These are phyloP conservation scores for Teleopsis dalmanni DNA, from an alignment of 1,140 invertebrate species.

Conservation along the genomic window DNA sequence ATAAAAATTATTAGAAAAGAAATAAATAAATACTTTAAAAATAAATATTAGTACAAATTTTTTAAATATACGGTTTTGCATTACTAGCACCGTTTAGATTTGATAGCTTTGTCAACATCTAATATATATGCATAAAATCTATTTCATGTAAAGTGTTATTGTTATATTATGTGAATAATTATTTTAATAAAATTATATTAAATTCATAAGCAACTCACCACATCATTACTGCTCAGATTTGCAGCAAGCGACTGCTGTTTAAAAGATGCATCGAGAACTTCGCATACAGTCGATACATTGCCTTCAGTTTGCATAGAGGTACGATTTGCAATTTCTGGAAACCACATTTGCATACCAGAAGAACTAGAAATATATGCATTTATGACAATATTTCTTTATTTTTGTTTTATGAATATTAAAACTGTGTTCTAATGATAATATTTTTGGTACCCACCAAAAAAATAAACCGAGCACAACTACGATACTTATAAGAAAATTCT, in stretches of 20 bases:
- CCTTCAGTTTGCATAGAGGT: conserved; percentile 18
- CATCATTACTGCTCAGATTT: no score
- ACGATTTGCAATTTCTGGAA: conserved; percentile 44
- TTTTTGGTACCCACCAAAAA: no score
- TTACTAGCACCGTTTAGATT: no score
- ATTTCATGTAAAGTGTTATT: no score
- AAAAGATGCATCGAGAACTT: conserved; percentile 22
- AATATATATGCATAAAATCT: no score
- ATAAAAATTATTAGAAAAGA: no score
- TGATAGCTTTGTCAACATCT: no score
- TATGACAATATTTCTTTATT: conserved; percentile 6
- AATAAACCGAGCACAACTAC: conserved; percentile 37
- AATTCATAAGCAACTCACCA: not conserved
- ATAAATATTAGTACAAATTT: no score
- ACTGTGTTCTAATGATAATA: conserved; percentile 12
- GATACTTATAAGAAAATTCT: conserved; percentile 34
- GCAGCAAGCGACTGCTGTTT: conserved; percentile 3
- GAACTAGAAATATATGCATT: no score
- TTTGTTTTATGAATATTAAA: not conserved
- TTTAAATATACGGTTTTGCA: no score
- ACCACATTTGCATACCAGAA: conserved; percentile 43
- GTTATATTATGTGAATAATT: no score
- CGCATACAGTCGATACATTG: conserved; percentile 26
- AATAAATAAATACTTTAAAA: no score
- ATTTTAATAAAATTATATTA: not conserved